Evolutionary conservation across 2,888 invertebrate genomes (phyloP), one percentile per base, ranked within the genome.

Genomic region (Nemotelus nigrinus): DNA sequence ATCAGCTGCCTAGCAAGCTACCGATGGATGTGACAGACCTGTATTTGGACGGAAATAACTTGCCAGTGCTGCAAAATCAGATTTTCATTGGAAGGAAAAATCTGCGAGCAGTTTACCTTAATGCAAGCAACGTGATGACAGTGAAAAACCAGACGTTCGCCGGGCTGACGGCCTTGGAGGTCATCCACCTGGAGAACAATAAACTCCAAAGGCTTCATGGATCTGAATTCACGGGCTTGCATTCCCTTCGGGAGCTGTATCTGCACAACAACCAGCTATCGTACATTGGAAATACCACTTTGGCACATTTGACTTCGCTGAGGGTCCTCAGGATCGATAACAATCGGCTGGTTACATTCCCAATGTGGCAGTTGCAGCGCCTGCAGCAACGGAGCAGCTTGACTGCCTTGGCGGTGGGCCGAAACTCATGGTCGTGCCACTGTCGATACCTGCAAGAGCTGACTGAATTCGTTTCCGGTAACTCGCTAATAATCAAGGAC

Each of bases 21-120:
- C 98, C 98, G 2, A 96, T 96, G 94, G 96, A 97, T 85, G 96
- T 96, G 5, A 97, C 97, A 5, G 96, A 97, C 85, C 92, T 98
- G 80, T 96, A 96, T 86, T 88, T 98, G 83, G 97, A 97, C 85
- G 97, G 97, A 57, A 96, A 97, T 86, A 92, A 95, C 83, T 90
- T 97, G 82, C 92, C 91, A 80, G 93, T 94, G 83, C 88, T 98
- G 81, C 93, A 94, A 85, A 93, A 94, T 84, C 94, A 96, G 85
- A 93, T 94, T 77, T 96, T 98, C 86, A 94, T 96, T 81, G 96
- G 96, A 0, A 91, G 96, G 72, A 96, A 96, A 85, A 96, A 95
- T 87, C 92, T 97, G 91, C 90, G 93, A 82, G 92, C 93, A 78
- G 89, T 97, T 77, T 96, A 92, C 86, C 93, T 96, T 79, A 97